Conservation (phyloP, 2,797 vertebrate genomes). For the Loriculus beryllinus region DNA sequence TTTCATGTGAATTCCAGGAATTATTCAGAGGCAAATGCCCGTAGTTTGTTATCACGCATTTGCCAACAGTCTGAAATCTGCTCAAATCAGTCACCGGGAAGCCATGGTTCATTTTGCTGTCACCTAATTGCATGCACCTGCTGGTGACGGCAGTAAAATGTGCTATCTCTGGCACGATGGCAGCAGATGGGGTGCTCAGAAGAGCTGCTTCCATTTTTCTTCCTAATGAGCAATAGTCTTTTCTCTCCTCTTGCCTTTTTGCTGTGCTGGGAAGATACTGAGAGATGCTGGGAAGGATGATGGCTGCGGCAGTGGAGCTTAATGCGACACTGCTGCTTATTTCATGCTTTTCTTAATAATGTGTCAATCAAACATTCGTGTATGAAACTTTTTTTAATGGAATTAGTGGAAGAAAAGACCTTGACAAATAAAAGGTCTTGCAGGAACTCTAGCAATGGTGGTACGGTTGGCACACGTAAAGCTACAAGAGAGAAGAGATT, state of each 20-base stretch:
- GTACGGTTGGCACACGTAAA: accelerated
- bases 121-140: slow-evolving; percentile 64
- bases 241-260: slow-evolving; percentile 24
- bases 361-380: slow-evolving; percentile 21
- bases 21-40: slow-evolving; percentile 14
- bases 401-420: slow-evolving; percentile 18
- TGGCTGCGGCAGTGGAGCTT: neutral
- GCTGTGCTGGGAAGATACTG: neutral
- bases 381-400: slow-evolving; percentile 27
- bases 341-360: slow-evolving; percentile 5
- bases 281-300: neutral
- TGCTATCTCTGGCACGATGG: slow-evolving; percentile 50
- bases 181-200: slow-evolving; percentile 48
- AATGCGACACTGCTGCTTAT: neutral
- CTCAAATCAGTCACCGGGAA: slow-evolving; percentile 7
- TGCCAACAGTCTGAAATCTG: slow-evolving; percentile 30
- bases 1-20: neutral
- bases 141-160: slow-evolving; percentile 56
- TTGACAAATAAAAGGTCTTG: neutral
- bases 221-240: slow-evolving; percentile 57
- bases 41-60: slow-evolving; percentile 1
- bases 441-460: neutral
- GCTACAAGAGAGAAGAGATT: neutral
- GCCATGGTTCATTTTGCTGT: slow-evolving; percentile 61
- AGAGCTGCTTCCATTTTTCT: slow-evolving; percentile 55